Evolutionary conservation across 2,113 vertebrate species (phyloP), one percentile per base, ranked within the genome.

Genomic region (Urocolius indicus): DNA sequence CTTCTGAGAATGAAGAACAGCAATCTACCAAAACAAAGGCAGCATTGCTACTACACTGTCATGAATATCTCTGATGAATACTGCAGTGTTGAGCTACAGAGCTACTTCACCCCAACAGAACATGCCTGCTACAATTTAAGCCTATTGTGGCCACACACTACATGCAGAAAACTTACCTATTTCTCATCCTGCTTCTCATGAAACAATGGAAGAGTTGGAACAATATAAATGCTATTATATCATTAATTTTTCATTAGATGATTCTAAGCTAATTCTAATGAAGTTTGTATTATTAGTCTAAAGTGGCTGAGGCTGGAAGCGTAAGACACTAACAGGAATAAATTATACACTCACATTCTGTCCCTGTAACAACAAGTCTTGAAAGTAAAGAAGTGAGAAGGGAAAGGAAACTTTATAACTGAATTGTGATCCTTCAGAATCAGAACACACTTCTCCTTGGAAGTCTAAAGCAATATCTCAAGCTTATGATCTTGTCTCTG

Each of bases 11-110:
- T 32, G 67, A 87, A 90, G 75, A 90, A 59, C 29, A 88, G 66
- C 58, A 61, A 76, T 61, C 74, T 36, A 87, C 36, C 30, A 69
- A 84, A 94, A 97, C 94, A 96, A 96, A 93, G 43, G 80, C 84
- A 58, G 71, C 46, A 85, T 79, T 94, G 41, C 58, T 76, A 43
- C n/a, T 41, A 36, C 29, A 41, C 61, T 52, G 66, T 32, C 62
- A 73, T 72, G 69, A 87, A 65, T 65, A 63, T 57, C 38, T 95
- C 84, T 55, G 84, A 90, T 77, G 91, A 78, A 82, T 78, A 49
- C 62, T 65, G 34, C n/a, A 61, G 32, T 66, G 71, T 22, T 65
- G 62, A 75, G 68, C 69, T 68, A 84, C 84, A 91, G 79, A 93
- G 52, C 57, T 61, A 69, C 45, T 9, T 66, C 46, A 57, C 16